A percentile compares a stretch with the other conserved stretches of the same genome.
Conservation (phyloP, 2,888 invertebrate species). For the Tethea ocularis region DNA sequence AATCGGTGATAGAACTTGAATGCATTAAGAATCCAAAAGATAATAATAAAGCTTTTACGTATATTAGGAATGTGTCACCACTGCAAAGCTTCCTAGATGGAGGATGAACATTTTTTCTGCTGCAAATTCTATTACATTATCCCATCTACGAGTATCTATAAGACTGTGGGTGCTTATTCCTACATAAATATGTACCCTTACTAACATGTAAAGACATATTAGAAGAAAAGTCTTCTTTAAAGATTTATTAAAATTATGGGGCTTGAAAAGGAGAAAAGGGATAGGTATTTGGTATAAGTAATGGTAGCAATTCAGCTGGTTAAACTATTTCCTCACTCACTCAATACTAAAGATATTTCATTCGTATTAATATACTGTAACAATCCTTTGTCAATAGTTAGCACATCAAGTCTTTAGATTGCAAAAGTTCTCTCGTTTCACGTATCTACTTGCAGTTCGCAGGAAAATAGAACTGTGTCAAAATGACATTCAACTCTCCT, state of each 20-base stretch:
- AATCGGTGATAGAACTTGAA: no score
- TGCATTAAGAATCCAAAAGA: no score
- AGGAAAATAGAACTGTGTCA: slow-evolving; percentile 50
- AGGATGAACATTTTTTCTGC: background rate
- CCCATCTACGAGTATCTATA: no score
- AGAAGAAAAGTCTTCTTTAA: background rate
- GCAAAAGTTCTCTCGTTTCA: slow-evolving; percentile 38
- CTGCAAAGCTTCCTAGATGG: background rate
- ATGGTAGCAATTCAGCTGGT: background rate
- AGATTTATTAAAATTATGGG: no score
- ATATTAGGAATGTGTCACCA: background rate
- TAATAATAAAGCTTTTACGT: background rate
- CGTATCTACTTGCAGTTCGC: slow-evolving; percentile 41
- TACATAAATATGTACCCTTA: no score
- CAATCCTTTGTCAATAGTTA: slow-evolving; percentile 28
- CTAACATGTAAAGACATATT: no score
- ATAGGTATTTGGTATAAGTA: no score
- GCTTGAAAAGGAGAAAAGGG: no score
- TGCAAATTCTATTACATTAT: no score
- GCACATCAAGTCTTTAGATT: slow-evolving; percentile 33
- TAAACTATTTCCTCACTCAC: background rate
- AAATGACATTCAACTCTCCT: slow-evolving; percentile 53
- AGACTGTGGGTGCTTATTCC: background rate
- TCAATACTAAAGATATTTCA: background rate
- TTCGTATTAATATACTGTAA: slow-evolving; percentile 7